phyloP scores from a whole-genome alignment of 2,888 invertebrate species.

The Zele albiditarsus region DNA sequence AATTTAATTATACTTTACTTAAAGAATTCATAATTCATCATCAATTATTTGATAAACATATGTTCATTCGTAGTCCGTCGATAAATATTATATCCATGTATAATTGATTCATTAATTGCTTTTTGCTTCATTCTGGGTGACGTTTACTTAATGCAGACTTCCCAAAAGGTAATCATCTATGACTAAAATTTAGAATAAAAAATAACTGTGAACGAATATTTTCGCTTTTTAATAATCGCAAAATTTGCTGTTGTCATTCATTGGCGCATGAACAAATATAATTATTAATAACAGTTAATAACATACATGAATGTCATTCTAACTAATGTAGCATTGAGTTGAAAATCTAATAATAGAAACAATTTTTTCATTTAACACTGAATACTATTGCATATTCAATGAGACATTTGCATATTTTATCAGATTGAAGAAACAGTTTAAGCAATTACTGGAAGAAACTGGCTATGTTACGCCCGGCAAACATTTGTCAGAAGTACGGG shows the following conservation, averaged over 20 bases:
- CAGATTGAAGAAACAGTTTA: slow-evolving; percentile 96
- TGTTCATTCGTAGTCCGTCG: slow-evolving; percentile 6
- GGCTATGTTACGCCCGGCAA: slow-evolving; percentile 97
- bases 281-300: neutral
- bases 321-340: neutral
- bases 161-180: slow-evolving; percentile 74
- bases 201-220: neutral
- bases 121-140: slow-evolving; percentile 72
- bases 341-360: neutral
- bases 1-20: neutral
- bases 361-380: neutral
- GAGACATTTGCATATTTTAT: slow-evolving; percentile 38
- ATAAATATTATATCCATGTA: slow-evolving; percentile 6
- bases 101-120: slow-evolving; percentile 58
- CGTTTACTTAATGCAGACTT: slow-evolving; percentile 74
- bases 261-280: neutral
- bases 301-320: neutral
- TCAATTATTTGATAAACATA: slow-evolving; percentile 1
- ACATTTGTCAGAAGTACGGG: slow-evolving; percentile 89
- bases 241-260: neutral
- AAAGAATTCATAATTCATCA: neutral
- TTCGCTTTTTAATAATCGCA: neutral
- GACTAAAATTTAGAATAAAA: neutral
- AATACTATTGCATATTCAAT: slow-evolving; percentile 12
- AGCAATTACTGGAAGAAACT: slow-evolving; percentile 92